Conservation (phyloP, 1,140 invertebrate species). For the Hermetia illucens region DNA sequence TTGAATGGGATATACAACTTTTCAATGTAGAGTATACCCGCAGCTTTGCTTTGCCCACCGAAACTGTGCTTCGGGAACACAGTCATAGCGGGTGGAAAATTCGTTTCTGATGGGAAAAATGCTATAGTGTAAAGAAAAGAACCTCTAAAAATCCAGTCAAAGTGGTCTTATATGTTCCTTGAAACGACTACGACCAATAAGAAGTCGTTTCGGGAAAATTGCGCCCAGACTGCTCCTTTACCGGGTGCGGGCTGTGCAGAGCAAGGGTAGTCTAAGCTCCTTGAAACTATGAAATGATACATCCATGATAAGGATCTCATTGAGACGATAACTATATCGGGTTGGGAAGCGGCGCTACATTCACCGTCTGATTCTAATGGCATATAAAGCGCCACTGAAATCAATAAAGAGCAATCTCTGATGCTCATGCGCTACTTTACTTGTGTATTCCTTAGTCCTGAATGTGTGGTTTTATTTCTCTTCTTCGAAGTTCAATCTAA, state of each 20-base stretch:
- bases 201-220: background rate
- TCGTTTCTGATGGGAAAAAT: background rate
- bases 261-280: background rate
- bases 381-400: constrained; percentile 1
- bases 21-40: background rate
- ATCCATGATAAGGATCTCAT: background rate
- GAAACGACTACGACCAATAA: constrained; percentile 1
- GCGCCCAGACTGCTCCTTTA: background rate
- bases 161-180: background rate
- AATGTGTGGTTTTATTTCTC: background rate
- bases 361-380: background rate
- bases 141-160: constrained; percentile 1
- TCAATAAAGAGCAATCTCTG: constrained; percentile 1
- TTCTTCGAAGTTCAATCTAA: background rate
- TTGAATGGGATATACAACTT: background rate
- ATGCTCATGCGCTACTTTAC: background rate
- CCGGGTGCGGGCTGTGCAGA: background rate
- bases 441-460: background rate
- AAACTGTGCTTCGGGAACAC: background rate
- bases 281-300: background rate
- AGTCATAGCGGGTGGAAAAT: background rate
- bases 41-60: background rate
- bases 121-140: background rate
- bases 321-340: background rate
- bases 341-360: background rate